These are phyloP conservation scores for Pimpla rufipes DNA, from an alignment of 2,888 invertebrate genomes.

Conservation along the genomic window DNA sequence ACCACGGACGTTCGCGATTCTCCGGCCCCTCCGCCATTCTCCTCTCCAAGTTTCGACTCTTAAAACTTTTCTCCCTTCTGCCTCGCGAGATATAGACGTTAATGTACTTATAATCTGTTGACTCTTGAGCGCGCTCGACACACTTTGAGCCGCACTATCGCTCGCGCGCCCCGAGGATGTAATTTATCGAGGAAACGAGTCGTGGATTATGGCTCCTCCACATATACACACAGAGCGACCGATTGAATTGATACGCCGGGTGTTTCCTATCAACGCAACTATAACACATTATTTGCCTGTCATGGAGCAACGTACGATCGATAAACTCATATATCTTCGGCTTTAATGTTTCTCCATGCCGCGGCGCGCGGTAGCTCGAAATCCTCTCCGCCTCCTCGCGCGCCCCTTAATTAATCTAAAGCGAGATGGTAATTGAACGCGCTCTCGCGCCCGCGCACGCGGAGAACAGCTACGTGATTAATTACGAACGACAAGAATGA, in stretches of 20 bases:
- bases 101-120: slow-evolving; percentile 66
- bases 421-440: slow-evolving; percentile 65
- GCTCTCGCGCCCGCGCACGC: slow-evolving; percentile 49
- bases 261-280: slow-evolving; percentile 56
- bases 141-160: slow-evolving; percentile 6
- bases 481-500: slow-evolving; percentile 51
- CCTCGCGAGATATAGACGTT: slow-evolving; percentile 48
- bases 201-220: slow-evolving; percentile 6
- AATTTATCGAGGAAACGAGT: slow-evolving; percentile 53
- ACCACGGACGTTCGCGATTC: slow-evolving; percentile 44
- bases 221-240: too few species aligned
- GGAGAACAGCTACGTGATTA: slow-evolving; percentile 56
- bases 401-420: slow-evolving; percentile 64
- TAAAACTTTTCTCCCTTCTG: slow-evolving; percentile 64
- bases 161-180: neutral
- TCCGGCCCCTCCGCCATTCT: slow-evolving; percentile 48
- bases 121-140: too few species aligned
- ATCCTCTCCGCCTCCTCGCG: slow-evolving; percentile 16
- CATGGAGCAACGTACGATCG: slow-evolving; percentile 56
- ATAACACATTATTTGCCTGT: slow-evolving; percentile 55
- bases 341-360: slow-evolving; percentile 26
- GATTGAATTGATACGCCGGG: slow-evolving; percentile 54
- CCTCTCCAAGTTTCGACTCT: slow-evolving; percentile 61
- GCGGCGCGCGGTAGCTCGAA: neutral
- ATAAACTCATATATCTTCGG: slow-evolving; percentile 61